A percentile compares a stretch with the other conserved stretches of the same genome.
These are phyloP conservation scores for Synaphobranchus kaupii DNA, from an alignment of 2,797 vertebrate genomes.

Conservation along the genomic window DNA sequence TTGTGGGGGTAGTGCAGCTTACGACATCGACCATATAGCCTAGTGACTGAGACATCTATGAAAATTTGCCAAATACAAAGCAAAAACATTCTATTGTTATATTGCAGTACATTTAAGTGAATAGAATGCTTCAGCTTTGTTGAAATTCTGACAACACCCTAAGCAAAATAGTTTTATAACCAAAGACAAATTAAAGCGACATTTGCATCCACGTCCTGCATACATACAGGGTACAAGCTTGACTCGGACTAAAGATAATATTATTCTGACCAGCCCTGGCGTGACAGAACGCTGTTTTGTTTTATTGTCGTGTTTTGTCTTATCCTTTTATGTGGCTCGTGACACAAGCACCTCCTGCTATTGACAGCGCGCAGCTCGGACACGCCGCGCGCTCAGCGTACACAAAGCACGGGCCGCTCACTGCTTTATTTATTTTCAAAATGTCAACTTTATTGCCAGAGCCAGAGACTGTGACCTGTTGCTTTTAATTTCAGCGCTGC, in stretches of 20 bases:
- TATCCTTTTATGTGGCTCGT: slow-evolving; percentile 45
- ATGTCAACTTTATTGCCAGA: slow-evolving; percentile 40
- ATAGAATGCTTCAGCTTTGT: not conserved
- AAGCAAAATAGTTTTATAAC: not conserved
- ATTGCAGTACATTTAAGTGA: not conserved
- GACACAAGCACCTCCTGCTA: slow-evolving; percentile 37
- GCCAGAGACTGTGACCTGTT: slow-evolving; percentile 44
- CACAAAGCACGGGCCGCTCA: slow-evolving; percentile 24
- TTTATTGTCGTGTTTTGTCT: slow-evolving; percentile 39
- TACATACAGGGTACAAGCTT: not conserved
- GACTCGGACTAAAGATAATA: slow-evolving; percentile 26
- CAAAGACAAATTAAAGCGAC: slow-evolving; percentile 1
- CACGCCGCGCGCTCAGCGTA: slow-evolving; percentile 26
- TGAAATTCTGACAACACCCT: not conserved
- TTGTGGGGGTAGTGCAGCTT: not conserved
- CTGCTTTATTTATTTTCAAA: slow-evolving; percentile 30
- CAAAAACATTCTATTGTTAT: not conserved
- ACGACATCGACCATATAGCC: not conserved
- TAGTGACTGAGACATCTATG: too few relatives aligned
- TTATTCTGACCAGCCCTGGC: slow-evolving; percentile 31
- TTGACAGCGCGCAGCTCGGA: slow-evolving; percentile 29
- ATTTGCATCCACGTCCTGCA: not conserved
- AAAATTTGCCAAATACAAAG: not conserved
- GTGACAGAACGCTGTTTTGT: slow-evolving; percentile 28
- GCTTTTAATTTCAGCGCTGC: slow-evolving; percentile 24